Evolutionary conservation across 1,140 invertebrate genomes (phyloP).

Genomic region (Phortica variegata): DNA sequence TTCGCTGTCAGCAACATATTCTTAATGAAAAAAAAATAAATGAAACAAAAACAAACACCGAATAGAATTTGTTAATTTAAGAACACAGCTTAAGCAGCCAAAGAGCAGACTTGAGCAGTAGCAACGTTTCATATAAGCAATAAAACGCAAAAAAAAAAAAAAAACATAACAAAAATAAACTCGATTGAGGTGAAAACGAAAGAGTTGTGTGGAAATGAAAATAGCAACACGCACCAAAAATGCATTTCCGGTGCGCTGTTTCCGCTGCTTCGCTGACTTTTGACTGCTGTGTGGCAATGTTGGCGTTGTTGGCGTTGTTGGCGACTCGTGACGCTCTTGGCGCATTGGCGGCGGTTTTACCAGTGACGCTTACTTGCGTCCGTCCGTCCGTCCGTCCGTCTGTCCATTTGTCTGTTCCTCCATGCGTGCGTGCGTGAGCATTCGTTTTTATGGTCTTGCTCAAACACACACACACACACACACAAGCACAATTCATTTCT

Average conservation of each 20-base stretch:
- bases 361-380: background rate
- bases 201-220: background rate
- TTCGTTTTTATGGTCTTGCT: background rate
- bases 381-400: background rate
- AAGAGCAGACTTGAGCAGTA: background rate
- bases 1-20: too few relatives aligned
- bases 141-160: background rate
- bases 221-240: background rate
- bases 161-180: background rate
- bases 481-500: too few relatives aligned
- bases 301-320: background rate
- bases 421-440: background rate
- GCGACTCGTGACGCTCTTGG: too few relatives aligned
- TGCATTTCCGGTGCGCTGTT: slow-evolving; percentile 3
- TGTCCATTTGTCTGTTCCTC: background rate
- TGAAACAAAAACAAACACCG: too few relatives aligned
- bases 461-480: too few relatives aligned
- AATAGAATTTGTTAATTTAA: too few relatives aligned
- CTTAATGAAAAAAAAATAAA: too few relatives aligned
- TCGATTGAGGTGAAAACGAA: background rate
- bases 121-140: background rate
- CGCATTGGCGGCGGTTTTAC: too few relatives aligned
- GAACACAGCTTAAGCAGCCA: too few relatives aligned
- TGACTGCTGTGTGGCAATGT: background rate
- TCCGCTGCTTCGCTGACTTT: background rate